Base-by-base conservation (phyloP, 2,888 invertebrate genomes). In the Erebia epiphron region DNA sequence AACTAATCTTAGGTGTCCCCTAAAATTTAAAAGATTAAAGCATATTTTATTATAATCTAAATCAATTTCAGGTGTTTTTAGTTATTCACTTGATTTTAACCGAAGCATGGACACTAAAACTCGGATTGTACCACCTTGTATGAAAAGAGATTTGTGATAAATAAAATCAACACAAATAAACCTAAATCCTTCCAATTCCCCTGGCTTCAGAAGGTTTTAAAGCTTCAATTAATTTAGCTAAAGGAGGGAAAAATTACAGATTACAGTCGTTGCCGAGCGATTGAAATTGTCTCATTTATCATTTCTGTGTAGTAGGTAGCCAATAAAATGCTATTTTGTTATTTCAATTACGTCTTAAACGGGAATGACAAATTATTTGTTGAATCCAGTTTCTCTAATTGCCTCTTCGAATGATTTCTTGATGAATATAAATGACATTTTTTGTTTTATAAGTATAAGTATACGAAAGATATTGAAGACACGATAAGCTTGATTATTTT, bases 291-390 rank as follows among this genome's bases (percentile, higher is more conserved):
- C 26, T 18, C 35, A 54, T 64, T 54, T 41, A 41, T 64, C 64
- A 41, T 54, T 49, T 62, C 16, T 41, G 16, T 35, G 50, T 52
- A 52, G 41, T 54, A 9, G 35, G 41, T 54, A 9, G 35, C 26
- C 64, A 54, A 64, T 52, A 16, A 52, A 54, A 54, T 16, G 63
- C n/a, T 35, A 41, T 52, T 46, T 64, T 64, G 64, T 54, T 54
- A 64, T 54, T 64, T 64, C 54, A 52, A 54, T 54, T 52, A 64
- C 49, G 52, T 63, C 52, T 63, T 21, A 49, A 63, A 63, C 54
- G 64, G 41, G 54, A 35, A 64, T 64, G 64, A 64, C 54, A 64
- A 64, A 64, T 64, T 64, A 54, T 64, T 54, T 41, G 52, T 54
- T 54, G 16, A 54, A 64, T 16, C 52, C 52, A 18, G 52, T 41